These are phyloP conservation scores for Chaetops frenatus DNA, from an alignment of 2,113 vertebrate genomes.

Conservation along the genomic window DNA sequence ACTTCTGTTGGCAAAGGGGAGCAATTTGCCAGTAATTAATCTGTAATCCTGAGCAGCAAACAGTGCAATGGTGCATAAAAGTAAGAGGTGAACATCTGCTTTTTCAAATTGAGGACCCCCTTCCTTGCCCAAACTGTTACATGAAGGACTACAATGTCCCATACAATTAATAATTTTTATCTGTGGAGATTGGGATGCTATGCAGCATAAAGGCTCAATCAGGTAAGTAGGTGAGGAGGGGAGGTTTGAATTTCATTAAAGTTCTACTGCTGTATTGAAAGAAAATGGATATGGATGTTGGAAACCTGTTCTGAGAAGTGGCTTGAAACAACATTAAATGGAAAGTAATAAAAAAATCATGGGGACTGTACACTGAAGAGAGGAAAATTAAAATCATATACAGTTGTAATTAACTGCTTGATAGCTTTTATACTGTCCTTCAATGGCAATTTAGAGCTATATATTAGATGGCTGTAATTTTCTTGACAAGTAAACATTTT, in stretches of 20 bases:
- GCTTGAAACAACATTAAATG: background rate
- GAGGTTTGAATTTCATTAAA: background rate
- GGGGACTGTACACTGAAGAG: background rate
- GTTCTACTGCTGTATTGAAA: background rate
- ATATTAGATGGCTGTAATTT: background rate
- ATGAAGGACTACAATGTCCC: background rate
- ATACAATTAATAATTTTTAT: background rate
- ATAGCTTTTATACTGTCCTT: background rate
- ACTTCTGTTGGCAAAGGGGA: background rate
- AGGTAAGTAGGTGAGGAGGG: background rate
- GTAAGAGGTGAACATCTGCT: background rate
- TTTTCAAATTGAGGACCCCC: background rate
- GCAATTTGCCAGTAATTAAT: background rate
- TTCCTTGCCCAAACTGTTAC: background rate
- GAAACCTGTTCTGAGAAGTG: background rate
- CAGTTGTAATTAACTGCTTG: background rate
- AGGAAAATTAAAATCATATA: background rate
- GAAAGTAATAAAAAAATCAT: background rate
- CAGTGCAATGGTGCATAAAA: background rate
- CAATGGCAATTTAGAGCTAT: background rate
- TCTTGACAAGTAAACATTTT: background rate
- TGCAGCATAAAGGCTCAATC: background rate
- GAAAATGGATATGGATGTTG: background rate
- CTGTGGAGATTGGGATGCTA: background rate
- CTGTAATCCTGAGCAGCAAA: background rate